These are phyloP conservation scores for Ectemnius continuus DNA, from an alignment of 2,888 invertebrate genomes.

Conservation along the genomic window DNA sequence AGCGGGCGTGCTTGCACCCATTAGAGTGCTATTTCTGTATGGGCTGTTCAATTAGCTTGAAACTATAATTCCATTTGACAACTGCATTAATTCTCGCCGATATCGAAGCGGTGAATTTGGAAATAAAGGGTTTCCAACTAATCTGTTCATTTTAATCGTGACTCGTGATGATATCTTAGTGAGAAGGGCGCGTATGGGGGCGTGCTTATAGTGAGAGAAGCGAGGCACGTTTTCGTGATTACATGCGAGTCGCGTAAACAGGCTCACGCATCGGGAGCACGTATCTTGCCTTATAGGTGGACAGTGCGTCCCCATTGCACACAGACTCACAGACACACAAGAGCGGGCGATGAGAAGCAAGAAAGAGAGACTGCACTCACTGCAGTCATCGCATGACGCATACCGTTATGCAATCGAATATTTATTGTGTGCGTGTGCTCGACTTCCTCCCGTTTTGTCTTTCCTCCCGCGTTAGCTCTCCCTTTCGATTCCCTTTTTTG, in stretches of 20 bases:
- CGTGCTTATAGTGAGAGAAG: conserved; percentile 6
- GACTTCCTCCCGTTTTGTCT: conserved; percentile 44
- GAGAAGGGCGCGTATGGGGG: not conserved
- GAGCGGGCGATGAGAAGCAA: conserved; percentile 22
- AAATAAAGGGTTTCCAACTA: too few relatives aligned
- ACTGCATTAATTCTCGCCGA: too few relatives aligned
- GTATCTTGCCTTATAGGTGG: conserved; percentile 71
- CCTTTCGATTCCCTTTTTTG: conserved; percentile 22
- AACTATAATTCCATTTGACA: not conserved
- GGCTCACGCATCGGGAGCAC: conserved; percentile 65
- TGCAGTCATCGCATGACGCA: conserved; percentile 60
- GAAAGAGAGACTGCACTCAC: conserved; percentile 42
- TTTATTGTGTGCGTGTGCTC: conserved; percentile 56
- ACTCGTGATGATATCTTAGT: not conserved
- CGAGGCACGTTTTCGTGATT: conserved; percentile 38
- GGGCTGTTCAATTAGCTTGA: too few relatives aligned
- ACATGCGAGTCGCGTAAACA: conserved; percentile 50
- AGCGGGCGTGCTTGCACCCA: too few relatives aligned
- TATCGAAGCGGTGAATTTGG: not conserved
- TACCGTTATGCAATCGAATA: conserved; percentile 58
- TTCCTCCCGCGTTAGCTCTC: conserved; percentile 38
- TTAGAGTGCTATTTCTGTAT: too few relatives aligned
- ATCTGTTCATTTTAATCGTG: too few relatives aligned
- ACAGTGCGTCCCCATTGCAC: conserved; percentile 48
- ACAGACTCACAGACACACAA: conserved; percentile 16